A percentile compares a stretch with the other conserved stretches of the same genome.
Conservation (phyloP, 2,888 invertebrate genomes). For the Lasioglossum morio region DNA sequence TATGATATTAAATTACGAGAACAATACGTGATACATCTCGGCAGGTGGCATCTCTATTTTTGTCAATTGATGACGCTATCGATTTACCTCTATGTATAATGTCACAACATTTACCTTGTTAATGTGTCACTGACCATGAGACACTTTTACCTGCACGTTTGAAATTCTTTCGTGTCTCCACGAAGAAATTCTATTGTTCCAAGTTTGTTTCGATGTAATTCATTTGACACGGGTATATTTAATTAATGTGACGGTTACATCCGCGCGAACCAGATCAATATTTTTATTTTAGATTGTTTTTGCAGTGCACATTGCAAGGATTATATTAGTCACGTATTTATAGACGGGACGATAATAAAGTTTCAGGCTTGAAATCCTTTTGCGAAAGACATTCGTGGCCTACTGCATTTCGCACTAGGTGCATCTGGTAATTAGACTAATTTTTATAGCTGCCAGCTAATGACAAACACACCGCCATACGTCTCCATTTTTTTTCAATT, state of each 20-base stretch:
- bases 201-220: neutral
- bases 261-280: neutral
- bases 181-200: neutral
- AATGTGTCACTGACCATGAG: slow-evolving; percentile 34
- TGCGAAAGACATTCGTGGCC: neutral
- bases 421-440: neutral
- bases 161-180: neutral
- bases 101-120: slow-evolving; percentile 53
- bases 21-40: slow-evolving; percentile 7
- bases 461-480: neutral
- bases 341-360: neutral
- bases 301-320: neutral
- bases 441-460: neutral
- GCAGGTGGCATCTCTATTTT: slow-evolving; percentile 41
- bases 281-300: slow-evolving; percentile 8
- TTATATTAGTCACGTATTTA: neutral
- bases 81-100: slow-evolving; percentile 49
- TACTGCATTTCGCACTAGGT: neutral
- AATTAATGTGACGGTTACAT: neutral
- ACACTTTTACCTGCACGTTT: slow-evolving; percentile 28
- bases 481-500: neutral
- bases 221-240: neutral
- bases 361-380: neutral
- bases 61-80: slow-evolving; percentile 42
- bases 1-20: neutral